Conservation (phyloP, 2,888 invertebrate genomes). For the Deilephila porcellus region DNA sequence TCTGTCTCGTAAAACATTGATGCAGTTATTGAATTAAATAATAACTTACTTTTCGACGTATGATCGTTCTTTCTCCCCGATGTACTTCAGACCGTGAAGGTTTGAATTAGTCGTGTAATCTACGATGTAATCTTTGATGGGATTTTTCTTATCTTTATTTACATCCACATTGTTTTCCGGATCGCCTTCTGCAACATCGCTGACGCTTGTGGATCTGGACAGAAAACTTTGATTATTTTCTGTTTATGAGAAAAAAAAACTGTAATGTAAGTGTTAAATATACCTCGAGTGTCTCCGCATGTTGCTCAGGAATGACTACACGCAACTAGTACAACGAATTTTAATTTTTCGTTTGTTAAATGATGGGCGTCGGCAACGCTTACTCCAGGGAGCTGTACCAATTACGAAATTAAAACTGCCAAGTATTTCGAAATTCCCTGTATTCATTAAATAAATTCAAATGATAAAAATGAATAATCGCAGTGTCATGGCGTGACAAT, state of each 20-base stretch:
- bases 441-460: background rate
- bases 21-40: background rate
- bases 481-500: background rate
- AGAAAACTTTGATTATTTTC: conserved; percentile 22
- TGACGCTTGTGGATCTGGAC: conserved; percentile 54
- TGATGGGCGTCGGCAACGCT: conserved; percentile 30
- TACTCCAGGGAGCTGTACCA: conserved; percentile 39
- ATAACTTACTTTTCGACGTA: conserved; percentile 81
- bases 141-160: conserved; percentile 36
- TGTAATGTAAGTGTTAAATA: conserved; percentile 2
- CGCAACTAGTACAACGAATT: conserved; percentile 27
- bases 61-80: conserved; percentile 85
- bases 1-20: too few relatives aligned
- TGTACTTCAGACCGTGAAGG: conserved; percentile 86
- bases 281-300: conserved; percentile 48
- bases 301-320: conserved; percentile 41
- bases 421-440: background rate
- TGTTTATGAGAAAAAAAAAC: background rate
- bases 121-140: conserved; percentile 79
- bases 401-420: conserved; percentile 47
- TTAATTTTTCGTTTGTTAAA: conserved; percentile 39
- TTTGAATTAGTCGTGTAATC: conserved; percentile 87
- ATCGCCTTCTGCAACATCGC: conserved; percentile 43
- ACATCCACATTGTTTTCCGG: conserved; percentile 44
- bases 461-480: background rate